Evolutionary conservation across 2,113 vertebrate species (phyloP), one percentile per base, ranked within the genome.

Genomic region (Capreolus pygargus): DNA sequence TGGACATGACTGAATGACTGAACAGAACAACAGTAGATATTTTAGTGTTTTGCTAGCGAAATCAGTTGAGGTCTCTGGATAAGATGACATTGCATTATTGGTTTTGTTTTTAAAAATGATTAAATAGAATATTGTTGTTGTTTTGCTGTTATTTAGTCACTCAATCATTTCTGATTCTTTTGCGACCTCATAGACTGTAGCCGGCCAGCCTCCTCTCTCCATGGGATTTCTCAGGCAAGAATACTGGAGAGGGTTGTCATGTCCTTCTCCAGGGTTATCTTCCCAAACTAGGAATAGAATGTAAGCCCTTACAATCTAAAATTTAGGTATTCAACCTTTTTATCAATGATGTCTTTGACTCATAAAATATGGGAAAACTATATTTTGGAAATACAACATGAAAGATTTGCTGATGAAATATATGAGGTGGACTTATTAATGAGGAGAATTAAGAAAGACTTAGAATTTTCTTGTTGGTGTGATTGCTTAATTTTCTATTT

Each of bases 171-270:
- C 70, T 43, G 6, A 76, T 27, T 25, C 70, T 43, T 76, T 7
- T 76, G 39, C 0, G 0, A 76, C 12, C 70, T 43, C 70, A 15
- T 43, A 43, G 39, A 76, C 39, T 76, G 23, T 27, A 76, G 70
- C 39, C 0, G 0, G 1, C 23, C 39, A 43, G 39, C 3, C 23
- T 27, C 6, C 39, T 25, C 23, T 43, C 12, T 43, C 23, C 70
- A 76, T 43, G 70, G 6, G 39, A 76, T 76, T 76, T 27, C 39
- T 76, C 70, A 76, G 70, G 36, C 36, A 43, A 76, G 70, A 76
- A 27, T 76, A 43, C 23, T 43, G 39, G 39, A 76, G 12, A 27
- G 70, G 39, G 23, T 43, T 74, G 70, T 10, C 70, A 74, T 25
- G 6, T 74, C 36, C 70, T 74, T 39, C 16, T 74, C 21, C 70